Evolutionary conservation across 2,888 invertebrate species (phyloP).

Genomic region (Euzophera pinguis): DNA sequence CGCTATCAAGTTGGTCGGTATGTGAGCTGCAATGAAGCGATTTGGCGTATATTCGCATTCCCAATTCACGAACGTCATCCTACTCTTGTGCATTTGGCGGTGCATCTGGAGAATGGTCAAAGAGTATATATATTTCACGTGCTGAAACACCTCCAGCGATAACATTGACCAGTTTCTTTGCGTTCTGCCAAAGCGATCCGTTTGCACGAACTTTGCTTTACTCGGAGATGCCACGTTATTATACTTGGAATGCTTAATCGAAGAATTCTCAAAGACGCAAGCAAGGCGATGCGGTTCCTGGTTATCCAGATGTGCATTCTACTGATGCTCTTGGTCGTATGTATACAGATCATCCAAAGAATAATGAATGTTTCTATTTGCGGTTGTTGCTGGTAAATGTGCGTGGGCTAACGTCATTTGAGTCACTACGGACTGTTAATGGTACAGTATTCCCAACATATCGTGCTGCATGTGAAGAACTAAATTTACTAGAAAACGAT

Average conservation of each 20-base stretch:
- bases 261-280: constrained; percentile 18
- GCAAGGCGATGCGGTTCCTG: constrained; percentile 26
- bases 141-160: too few relatives aligned
- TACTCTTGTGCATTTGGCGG: not conserved
- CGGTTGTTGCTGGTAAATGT: not conserved
- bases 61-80: constrained; percentile 1
- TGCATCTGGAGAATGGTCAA: not conserved
- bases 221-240: not conserved
- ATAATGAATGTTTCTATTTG: not conserved
- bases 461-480: constrained; percentile 5
- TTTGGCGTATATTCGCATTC: constrained; percentile 15
- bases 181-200: too few relatives aligned
- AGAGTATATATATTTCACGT: too few relatives aligned
- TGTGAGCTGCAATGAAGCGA: constrained; percentile 18
- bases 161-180: too few relatives aligned
- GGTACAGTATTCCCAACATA: not conserved
- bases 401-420: not conserved
- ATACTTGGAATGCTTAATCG: not conserved
- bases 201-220: too few relatives aligned
- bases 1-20: constrained; percentile 16
- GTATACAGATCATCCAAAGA: not conserved
- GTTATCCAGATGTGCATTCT: too few relatives aligned
- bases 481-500: constrained; percentile 24
- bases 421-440: not conserved
- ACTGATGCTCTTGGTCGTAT: constrained; percentile 14